Base-by-base conservation (phyloP, 2,113 vertebrate genomes). In the Mirounga angustirostris region DNA sequence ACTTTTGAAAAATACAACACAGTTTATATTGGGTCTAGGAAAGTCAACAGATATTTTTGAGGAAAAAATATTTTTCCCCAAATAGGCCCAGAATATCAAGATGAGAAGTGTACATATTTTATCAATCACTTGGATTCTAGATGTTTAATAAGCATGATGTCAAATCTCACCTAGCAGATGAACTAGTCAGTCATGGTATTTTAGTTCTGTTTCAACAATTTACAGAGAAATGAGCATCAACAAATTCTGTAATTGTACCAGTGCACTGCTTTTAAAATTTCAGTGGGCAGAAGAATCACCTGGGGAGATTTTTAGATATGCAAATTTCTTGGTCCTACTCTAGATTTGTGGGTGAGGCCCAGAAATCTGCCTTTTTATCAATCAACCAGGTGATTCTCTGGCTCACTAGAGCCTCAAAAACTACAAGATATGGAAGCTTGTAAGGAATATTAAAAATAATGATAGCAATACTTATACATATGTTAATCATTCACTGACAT, bases 191-290 rank as follows among this genome's bases (percentile, higher is more conserved):
- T 85, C 14, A 28, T 13, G 52, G 22, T 69, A 65, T 86, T 76
- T 93, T 33, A 81, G 40, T 81, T 95, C 9, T 58, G 18, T 79
- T 95, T 96, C 33, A 67, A 87, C 5, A 74, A 78, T 36, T 84
- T 52, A 84, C 21, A 63, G 50, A 93, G 24, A 80, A 3, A 50
- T 12, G 5, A 92, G 52, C 26, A 69, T 46, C 52, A 85, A 76
- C 21, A 85, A 54, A 80, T 85, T 36, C 46, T 74, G 4, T 73
- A 89, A 24, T 16, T 50, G 24, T 12, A 54, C 40, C 67, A 0
- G 0, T 13, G 46, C 33, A 65, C 19, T 58, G 10, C 33, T 84
- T 92, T 85, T 85, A 83, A 73, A 85, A 18, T 86, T 86, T 96
- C 73, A 86, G 1, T 76, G 6, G 18, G 18, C 24, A 74, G 5